Percentiles rank a stretch among this genome's conserved stretches.
phyloP scores from a whole-genome alignment of 2,888 invertebrate species.

The Scaptomyza flava region DNA sequence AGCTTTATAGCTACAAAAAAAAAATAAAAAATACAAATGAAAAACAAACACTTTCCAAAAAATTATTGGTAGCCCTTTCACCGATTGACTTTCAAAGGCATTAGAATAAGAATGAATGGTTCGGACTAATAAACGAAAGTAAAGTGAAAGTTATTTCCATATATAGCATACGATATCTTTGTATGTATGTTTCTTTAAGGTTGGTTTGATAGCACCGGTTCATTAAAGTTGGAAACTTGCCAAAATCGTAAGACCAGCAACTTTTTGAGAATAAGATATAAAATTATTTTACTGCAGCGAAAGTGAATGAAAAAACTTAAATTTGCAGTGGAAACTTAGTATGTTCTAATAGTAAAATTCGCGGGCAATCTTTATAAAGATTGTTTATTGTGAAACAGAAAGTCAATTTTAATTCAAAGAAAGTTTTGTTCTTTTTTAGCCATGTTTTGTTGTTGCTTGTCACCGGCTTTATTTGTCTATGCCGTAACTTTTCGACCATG shows the following conservation, averaged over 20 bases:
- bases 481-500: constrained; percentile 57
- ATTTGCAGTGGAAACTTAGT: constrained; percentile 32
- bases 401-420: constrained; percentile 74
- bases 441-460: constrained; percentile 6
- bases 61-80: constrained; percentile 57
- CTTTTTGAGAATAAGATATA: constrained; percentile 15
- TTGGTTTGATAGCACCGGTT: constrained; percentile 54
- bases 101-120: constrained; percentile 75
- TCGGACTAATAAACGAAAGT: constrained; percentile 70
- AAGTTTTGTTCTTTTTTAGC: constrained; percentile 48
- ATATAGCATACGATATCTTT: constrained; percentile 21
- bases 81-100: constrained; percentile 50
- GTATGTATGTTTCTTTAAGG: not conserved
- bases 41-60: constrained; percentile 10
- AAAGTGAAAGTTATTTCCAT: constrained; percentile 78
- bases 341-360: constrained; percentile 55
- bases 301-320: constrained; percentile 49
- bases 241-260: constrained; percentile 34
- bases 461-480: constrained; percentile 55
- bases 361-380: constrained; percentile 34
- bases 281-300: constrained; percentile 58
- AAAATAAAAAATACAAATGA: not conserved
- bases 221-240: constrained; percentile 32
- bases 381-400: constrained; percentile 61
- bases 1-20: constrained; percentile 5